phyloP scores from a whole-genome alignment of 2,797 vertebrate genomes.

The Phrynocephalus forsythii region DNA sequence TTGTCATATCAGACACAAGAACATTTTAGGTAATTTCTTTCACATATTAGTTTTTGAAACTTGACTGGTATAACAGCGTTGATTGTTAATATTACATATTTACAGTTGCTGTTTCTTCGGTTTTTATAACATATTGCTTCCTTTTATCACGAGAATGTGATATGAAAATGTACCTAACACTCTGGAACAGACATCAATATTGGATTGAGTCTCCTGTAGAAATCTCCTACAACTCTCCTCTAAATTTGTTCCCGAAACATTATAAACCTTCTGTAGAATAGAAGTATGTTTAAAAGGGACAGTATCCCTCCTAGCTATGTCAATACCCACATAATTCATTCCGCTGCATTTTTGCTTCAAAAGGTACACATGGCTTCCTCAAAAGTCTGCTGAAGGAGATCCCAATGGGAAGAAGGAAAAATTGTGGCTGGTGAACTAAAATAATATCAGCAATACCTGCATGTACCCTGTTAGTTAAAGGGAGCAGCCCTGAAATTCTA shows the following conservation, averaged over 20 bases:
- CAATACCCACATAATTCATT: background rate
- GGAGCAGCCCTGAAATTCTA: background rate
- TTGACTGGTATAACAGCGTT: background rate
- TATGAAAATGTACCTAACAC: background rate
- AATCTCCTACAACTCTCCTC: too few relatives aligned
- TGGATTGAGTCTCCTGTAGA: background rate
- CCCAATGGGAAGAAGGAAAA: background rate
- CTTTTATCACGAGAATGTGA: background rate
- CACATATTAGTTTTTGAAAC: background rate
- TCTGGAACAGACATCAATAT: background rate
- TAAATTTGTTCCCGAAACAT: background rate
- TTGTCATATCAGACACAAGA: too few relatives aligned
- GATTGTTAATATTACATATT: background rate
- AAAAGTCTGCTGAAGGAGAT: background rate
- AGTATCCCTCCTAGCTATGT: background rate
- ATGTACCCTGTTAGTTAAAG: background rate
- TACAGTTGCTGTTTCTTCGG: background rate
- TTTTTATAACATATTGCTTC: background rate
- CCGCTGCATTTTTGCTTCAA: background rate
- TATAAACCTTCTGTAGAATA: background rate
- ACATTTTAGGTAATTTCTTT: background rate
- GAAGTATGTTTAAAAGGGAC: background rate
- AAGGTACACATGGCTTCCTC: background rate
- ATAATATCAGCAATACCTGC: background rate
- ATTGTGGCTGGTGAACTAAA: background rate